Conservation (phyloP, 1,140 invertebrate genomes). For the Laodelphax striatellus region DNA sequence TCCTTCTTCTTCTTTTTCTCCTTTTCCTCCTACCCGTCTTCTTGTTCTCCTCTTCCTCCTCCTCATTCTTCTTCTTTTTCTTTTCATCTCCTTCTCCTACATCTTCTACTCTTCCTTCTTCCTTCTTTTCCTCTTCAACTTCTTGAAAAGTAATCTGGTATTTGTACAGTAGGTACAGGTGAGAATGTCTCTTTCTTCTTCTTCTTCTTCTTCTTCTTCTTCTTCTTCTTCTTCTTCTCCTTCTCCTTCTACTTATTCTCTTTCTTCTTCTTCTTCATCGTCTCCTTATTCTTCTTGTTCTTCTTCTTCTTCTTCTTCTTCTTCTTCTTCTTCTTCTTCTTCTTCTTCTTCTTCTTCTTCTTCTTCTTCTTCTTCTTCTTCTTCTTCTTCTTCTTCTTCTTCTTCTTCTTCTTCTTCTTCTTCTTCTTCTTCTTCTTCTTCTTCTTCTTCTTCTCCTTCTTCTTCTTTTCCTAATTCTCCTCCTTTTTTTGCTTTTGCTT, state of each 20-base stretch:
- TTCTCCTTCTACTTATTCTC: too few relatives aligned
- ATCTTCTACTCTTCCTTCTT: neutral
- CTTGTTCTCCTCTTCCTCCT: too few relatives aligned
- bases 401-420: constrained; percentile 10
- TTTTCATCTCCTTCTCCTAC: too few relatives aligned
- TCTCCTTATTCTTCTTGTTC: too few relatives aligned
- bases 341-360: neutral
- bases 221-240: too few relatives aligned
- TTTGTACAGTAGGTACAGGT: too few relatives aligned
- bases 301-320: constrained; percentile 7
- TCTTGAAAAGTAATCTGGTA: too few relatives aligned
- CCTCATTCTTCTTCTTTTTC: too few relatives aligned
- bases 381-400: constrained; percentile 1
- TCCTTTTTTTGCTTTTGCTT: constrained; percentile 26
- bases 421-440: constrained; percentile 1
- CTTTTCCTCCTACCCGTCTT: too few relatives aligned
- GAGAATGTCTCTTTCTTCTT: neutral
- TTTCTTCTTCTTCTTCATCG: neutral
- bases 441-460: constrained; percentile 23
- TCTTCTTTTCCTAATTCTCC: constrained; percentile 27
- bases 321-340: constrained; percentile 14
- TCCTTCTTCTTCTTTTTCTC: too few relatives aligned
- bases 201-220: too few relatives aligned
- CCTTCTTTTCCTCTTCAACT: neutral
- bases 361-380: neutral